Conservation (phyloP, 1,140 invertebrate genomes). For the Ceratoteleas bidentatus region DNA sequence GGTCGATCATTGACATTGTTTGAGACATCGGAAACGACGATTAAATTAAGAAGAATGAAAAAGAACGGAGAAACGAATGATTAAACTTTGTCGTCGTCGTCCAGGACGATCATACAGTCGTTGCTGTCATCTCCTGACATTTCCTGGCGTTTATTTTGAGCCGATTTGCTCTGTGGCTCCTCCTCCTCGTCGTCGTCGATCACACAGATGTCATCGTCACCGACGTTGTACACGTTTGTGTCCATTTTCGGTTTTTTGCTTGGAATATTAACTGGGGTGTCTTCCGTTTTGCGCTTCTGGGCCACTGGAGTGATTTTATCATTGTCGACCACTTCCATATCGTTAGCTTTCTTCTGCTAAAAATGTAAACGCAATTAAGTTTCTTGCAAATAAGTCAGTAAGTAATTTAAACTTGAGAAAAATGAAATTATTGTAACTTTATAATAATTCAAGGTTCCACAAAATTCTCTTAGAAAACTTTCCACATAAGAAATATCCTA, state of each 20-base stretch:
- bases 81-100: constrained; percentile 23
- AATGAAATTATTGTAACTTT: no score
- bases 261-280: constrained; percentile 20
- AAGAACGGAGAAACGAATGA: background rate
- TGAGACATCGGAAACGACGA: no score
- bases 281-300: constrained; percentile 70
- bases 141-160: background rate
- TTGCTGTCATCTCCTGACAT: constrained; percentile 31
- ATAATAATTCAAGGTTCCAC: no score
- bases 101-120: constrained; percentile 32
- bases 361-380: background rate
- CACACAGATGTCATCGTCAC: constrained; percentile 77
- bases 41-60: background rate
- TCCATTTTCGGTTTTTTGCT: constrained; percentile 72
- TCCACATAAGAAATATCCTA: no score
- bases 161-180: background rate
- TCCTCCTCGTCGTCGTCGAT: constrained; percentile 72
- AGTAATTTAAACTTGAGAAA: no score
- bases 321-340: constrained; percentile 64
- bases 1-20: no score
- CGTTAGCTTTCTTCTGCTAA: constrained; percentile 49
- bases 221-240: constrained; percentile 66
- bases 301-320: constrained; percentile 47
- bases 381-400: no score
- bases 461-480: no score